These are phyloP conservation scores for Cotesia vestalis DNA, from an alignment of 1,140 invertebrate genomes.

Conservation along the genomic window DNA sequence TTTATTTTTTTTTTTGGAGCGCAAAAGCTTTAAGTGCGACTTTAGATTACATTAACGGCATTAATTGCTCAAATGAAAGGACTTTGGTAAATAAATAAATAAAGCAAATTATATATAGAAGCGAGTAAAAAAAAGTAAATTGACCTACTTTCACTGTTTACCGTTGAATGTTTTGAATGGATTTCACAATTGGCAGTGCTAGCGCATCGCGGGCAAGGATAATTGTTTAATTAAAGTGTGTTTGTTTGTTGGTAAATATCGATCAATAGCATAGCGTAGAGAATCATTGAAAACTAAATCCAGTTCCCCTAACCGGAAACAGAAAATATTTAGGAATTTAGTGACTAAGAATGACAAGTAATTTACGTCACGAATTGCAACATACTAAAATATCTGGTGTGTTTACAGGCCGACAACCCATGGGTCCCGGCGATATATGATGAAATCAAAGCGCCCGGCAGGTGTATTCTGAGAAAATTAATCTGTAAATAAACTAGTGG, in stretches of 20 bases:
- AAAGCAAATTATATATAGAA: not conserved
- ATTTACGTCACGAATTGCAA: constrained; percentile 2
- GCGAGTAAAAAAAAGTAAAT: constrained; percentile 4
- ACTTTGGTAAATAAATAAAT: not conserved
- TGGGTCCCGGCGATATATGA: not conserved
- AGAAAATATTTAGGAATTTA: not conserved
- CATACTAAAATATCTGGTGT: constrained; percentile 8
- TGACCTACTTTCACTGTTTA: constrained; percentile 23
- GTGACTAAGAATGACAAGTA: constrained; percentile 1
- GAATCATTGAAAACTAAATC: no score
- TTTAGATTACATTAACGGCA: not conserved
- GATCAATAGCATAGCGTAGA: no score
- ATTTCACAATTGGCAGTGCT: constrained; percentile 1
- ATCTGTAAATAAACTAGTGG: not conserved
- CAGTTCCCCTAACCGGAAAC: not conserved
- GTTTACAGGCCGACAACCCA: not conserved
- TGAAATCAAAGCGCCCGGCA: not conserved
- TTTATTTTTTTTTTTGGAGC: not conserved
- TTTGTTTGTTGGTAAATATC: no score
- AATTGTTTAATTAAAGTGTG: not conserved
- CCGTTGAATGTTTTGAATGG: not conserved
- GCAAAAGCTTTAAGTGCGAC: not conserved
- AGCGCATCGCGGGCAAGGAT: not conserved
- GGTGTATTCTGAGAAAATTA: not conserved
- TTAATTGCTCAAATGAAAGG: not conserved